Evolutionary conservation across 2,888 invertebrate genomes (phyloP).

Genomic region (Cheilosia vernalis): DNA sequence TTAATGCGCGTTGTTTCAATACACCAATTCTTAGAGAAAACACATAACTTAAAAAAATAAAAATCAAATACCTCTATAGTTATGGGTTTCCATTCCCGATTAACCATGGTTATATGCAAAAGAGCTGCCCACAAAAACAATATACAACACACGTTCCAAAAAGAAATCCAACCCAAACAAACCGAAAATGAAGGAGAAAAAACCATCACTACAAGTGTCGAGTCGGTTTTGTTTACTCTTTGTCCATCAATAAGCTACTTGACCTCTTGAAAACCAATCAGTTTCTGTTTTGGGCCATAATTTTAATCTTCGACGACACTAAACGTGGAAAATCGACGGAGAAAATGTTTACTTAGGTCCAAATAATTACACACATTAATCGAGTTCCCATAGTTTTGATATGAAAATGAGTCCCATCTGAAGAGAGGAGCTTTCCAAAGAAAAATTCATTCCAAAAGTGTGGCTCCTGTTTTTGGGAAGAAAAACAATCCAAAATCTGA

Average conservation of each 20-base stretch:
- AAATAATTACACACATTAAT: constrained; percentile 32
- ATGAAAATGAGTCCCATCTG: constrained; percentile 16
- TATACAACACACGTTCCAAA: constrained; percentile 34
- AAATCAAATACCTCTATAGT: too few relatives aligned
- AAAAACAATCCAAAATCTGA: constrained; percentile 1
- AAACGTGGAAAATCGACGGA: constrained; percentile 33
- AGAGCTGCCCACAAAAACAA: not conserved
- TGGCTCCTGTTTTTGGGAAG: constrained; percentile 1
- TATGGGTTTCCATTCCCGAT: too few relatives aligned
- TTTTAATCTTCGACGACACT: constrained; percentile 19
- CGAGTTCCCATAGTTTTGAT: constrained; percentile 11
- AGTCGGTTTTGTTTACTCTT: constrained; percentile 38
- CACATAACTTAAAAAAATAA: too few relatives aligned
- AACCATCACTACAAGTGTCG: constrained; percentile 35
- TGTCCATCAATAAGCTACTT: constrained; percentile 60
- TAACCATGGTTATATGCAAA: too few relatives aligned
- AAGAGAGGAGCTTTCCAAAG: constrained; percentile 5
- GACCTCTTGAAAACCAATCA: constrained; percentile 48
- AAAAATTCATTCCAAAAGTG: constrained; percentile 13
- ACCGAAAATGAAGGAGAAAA: constrained; percentile 10
- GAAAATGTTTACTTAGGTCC: constrained; percentile 62
- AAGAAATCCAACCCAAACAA: constrained; percentile 3
- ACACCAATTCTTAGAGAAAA: too few relatives aligned
- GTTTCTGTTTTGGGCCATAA: constrained; percentile 48
- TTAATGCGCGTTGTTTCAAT: too few relatives aligned